phyloP scores from a whole-genome alignment of 2,797 vertebrate genomes.

The Rhynchotus rufescens region DNA sequence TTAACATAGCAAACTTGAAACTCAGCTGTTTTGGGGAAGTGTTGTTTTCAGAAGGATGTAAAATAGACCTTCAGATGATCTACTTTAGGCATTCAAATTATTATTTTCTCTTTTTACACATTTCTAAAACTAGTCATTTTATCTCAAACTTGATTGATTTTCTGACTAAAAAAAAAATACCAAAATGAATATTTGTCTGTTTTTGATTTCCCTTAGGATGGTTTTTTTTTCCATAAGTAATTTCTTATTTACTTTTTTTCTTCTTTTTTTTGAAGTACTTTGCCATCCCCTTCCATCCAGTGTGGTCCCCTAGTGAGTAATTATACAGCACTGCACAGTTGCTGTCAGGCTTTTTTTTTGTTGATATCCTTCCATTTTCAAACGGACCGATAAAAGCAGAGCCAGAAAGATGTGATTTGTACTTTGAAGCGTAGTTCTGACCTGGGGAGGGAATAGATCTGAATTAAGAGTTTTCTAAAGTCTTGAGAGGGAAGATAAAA shows the following conservation, averaged over 20 bases:
- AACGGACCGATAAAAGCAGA: not conserved
- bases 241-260: not conserved
- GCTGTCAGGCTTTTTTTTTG: not conserved
- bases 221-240: not conserved
- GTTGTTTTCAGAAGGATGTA: not conserved
- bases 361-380: not conserved
- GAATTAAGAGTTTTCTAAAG: not conserved
- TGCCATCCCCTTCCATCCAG: not conserved
- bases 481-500: not conserved
- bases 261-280: not conserved
- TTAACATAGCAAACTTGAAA: not conserved
- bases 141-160: not conserved
- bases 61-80: not conserved
- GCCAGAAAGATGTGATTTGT: not conserved
- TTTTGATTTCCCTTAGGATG: not conserved
- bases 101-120: not conserved
- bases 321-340: not conserved
- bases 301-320: not conserved
- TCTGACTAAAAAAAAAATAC: not conserved
- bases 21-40: not conserved
- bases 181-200: not conserved
- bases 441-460: not conserved
- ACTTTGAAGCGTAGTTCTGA: not conserved
- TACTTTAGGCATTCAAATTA: not conserved
- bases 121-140: not conserved